phyloP scores from a whole-genome alignment of 2,888 invertebrate genomes.

The Brachynemurus nebulosus region DNA sequence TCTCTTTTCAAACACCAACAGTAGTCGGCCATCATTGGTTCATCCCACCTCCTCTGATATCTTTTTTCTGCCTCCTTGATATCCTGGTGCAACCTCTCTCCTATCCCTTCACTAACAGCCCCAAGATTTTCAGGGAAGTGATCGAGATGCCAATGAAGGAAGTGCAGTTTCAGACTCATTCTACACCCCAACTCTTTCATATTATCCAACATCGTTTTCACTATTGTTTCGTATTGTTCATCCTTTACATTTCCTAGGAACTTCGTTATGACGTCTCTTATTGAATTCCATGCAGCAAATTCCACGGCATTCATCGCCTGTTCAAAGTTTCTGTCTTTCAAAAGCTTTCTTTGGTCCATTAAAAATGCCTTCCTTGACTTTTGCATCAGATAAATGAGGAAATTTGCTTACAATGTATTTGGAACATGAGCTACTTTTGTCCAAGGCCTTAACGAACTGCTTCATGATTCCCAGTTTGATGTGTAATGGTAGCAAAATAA shows the following conservation, averaged over 20 bases:
- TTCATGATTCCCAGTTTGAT: conserved; percentile 18
- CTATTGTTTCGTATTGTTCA: too few species aligned
- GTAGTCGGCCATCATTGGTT: background rate
- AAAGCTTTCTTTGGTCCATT: background rate
- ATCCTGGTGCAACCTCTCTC: background rate
- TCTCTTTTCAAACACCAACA: too few species aligned
- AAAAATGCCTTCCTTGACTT: conserved; percentile 3
- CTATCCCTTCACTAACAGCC: background rate
- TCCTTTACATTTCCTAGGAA: too few species aligned
- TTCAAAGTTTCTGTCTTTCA: background rate
- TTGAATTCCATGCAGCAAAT: background rate
- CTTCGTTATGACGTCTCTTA: background rate
- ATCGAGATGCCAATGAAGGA: background rate
- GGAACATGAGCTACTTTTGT: conserved; percentile 10
- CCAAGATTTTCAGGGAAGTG: background rate
- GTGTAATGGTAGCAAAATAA: conserved; percentile 15
- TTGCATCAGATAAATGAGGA: conserved; percentile 5
- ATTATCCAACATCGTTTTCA: background rate
- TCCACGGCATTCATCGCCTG: background rate
- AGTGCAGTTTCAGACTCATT: background rate
- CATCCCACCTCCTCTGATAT: background rate
- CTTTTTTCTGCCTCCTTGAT: background rate
- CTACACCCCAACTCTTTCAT: too few species aligned
- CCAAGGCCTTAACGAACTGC: conserved; percentile 11
- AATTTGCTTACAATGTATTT: conserved; percentile 4